phyloP scores from a whole-genome alignment of 2,888 invertebrate genomes.

The Cactoblastis cactorum region DNA sequence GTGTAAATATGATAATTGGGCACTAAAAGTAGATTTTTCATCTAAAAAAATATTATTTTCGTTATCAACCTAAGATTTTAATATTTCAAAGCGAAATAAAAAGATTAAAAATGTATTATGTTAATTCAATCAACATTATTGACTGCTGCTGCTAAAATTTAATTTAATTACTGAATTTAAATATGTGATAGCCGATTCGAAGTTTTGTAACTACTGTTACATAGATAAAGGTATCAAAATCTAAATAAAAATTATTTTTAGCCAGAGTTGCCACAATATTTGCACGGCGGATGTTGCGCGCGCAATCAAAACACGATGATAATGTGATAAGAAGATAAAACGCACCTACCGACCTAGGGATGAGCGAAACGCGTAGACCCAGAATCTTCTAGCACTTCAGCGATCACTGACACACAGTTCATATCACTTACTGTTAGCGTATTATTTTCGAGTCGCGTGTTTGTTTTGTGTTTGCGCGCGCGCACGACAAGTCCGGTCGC shows the following conservation, averaged over 20 bases:
- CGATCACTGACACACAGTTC: slow-evolving; percentile 50
- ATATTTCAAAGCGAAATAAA: too few species aligned
- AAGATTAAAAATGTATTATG: too few species aligned
- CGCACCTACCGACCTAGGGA: slow-evolving; percentile 70
- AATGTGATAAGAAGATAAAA: slow-evolving; percentile 57
- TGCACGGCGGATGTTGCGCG: slow-evolving; percentile 53
- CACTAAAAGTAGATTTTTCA: too few species aligned
- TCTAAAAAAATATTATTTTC: too few species aligned
- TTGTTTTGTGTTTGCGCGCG: slow-evolving; percentile 21
- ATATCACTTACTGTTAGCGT: slow-evolving; percentile 29
- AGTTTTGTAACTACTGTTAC: not conserved
- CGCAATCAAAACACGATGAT: slow-evolving; percentile 51
- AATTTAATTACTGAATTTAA: too few species aligned
- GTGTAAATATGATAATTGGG: too few species aligned
- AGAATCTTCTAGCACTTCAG: slow-evolving; percentile 42
- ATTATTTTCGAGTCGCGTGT: slow-evolving; percentile 35
- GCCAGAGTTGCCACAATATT: slow-evolving; percentile 32
- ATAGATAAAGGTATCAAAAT: not conserved
- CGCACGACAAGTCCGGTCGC: slow-evolving; percentile 59
- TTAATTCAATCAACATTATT: too few species aligned
- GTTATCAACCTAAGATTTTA: too few species aligned
- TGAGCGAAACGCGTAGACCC: slow-evolving; percentile 53
- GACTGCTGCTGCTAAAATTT: too few species aligned
- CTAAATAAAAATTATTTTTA: slow-evolving; percentile 3
- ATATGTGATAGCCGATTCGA: too few species aligned